Conservation (phyloP, 2,888 invertebrate genomes). For the Leistus spinibarbis region DNA sequence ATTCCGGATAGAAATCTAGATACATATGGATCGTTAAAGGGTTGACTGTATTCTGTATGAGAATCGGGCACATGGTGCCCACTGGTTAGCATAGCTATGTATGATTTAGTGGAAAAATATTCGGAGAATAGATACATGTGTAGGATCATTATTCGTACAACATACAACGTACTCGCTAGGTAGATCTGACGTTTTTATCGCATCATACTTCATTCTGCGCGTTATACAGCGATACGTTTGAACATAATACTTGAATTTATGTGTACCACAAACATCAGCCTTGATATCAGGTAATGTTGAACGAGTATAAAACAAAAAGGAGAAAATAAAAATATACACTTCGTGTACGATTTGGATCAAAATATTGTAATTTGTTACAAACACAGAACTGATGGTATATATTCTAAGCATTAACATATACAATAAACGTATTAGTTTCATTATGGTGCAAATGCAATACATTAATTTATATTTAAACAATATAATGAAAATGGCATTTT, state of each 20-base stretch:
- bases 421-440: too few species aligned
- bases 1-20: too few species aligned
- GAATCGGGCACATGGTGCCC: too few species aligned
- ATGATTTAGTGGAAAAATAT: background rate
- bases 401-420: too few species aligned
- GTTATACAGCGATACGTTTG: background rate
- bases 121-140: background rate
- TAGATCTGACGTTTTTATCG: background rate
- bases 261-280: background rate
- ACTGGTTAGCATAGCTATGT: background rate
- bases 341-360: background rate
- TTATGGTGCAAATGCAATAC: too few species aligned
- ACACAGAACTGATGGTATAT: too few species aligned
- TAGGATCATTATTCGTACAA: background rate
- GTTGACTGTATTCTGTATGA: too few species aligned
- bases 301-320: background rate
- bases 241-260: background rate
- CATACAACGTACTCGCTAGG: background rate
- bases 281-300: background rate
- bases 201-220: background rate
- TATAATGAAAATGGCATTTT: too few species aligned
- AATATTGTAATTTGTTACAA: background rate
- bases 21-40: too few species aligned
- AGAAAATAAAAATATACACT: background rate
- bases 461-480: too few species aligned